Evolutionary conservation across 2,797 vertebrate species (phyloP).

Genomic region (Corythornis leucogaster): DNA sequence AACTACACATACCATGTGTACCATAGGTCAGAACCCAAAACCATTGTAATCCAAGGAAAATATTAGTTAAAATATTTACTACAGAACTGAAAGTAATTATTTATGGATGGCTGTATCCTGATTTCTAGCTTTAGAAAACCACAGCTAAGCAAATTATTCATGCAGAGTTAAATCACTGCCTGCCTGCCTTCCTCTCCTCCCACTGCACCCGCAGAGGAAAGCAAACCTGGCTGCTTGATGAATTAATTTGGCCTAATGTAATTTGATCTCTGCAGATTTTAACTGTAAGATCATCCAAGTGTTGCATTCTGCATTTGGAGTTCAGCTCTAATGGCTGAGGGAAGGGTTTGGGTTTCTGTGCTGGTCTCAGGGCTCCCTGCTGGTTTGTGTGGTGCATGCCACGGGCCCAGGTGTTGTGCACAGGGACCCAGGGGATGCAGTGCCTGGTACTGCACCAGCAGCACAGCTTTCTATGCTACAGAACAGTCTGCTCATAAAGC

Average conservation of each 20-base stretch:
- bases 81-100: conserved; percentile 46
- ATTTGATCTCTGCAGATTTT: conserved; percentile 53
- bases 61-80: conserved; percentile 50
- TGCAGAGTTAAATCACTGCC: conserved; percentile 63
- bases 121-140: conserved; percentile 51
- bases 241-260: conserved; percentile 31
- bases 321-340: conserved; percentile 25
- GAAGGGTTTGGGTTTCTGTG: not conserved
- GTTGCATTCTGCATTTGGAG: not conserved
- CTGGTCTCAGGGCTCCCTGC: too few relatives aligned
- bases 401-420: not conserved
- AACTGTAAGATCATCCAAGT: conserved; percentile 30
- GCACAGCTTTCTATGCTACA: conserved; percentile 43
- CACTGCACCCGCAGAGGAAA: conserved; percentile 9
- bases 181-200: conserved; percentile 10
- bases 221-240: conserved; percentile 28
- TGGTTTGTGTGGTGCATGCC: too few relatives aligned
- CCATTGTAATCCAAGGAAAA: conserved; percentile 54
- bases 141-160: conserved; percentile 68
- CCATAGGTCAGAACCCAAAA: conserved; percentile 50
- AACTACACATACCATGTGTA: conserved; percentile 68
- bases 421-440: conserved; percentile 6
- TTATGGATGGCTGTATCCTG: conserved; percentile 63
- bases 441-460: conserved; percentile 15
- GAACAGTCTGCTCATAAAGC: conserved; percentile 47